Evolutionary conservation across 2,888 invertebrate species (phyloP), one percentile per base, ranked within the genome.

Genomic region (Scelioninae gen. 2): DNA sequence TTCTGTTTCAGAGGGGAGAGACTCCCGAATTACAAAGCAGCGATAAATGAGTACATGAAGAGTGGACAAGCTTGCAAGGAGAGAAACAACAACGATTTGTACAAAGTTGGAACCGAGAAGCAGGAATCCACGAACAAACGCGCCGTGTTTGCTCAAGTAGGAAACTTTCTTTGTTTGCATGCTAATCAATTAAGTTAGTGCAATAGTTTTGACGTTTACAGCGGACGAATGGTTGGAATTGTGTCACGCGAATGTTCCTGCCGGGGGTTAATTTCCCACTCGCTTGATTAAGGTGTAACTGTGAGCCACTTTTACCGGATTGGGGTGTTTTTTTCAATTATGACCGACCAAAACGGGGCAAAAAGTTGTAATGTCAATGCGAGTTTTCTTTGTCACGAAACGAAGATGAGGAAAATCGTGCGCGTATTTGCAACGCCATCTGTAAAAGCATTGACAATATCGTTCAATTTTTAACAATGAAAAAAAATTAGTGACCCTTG

Each of bases 71-170:
- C 77, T n/a, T 79, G 78, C 35, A 79, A 80, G 11, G 75, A 80
- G 53, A 78, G 76, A 41, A 83, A 81, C 48, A 83, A 81, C 31
- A 83, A 82, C 35, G 71, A 72, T 11, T 48, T 60, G 16, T 53
- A 57, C 9, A 19, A 45, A 48, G 73, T 70, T 4, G 70, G 69
- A 22, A 70, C 50, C n/a, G 55, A 68, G 4, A 60, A 64, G n/a
- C 76, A 74, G 37, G 77, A 81, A 58, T 76, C 78, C 2, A 80
- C 82, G 5, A 82, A 83, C 75, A 74, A 72, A 2, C 81, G 79
- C 55, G 84, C 83, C 15, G 77, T 82, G 22, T 68, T 82, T 19
- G 83, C 83, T 10, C 84, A 84, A 81, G 84, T 84, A 48, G 77
- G 76, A 58, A 33, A 58, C 64, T 58, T 15, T 57, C 35, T 69